These are phyloP conservation scores for Fistularia tabacaria DNA, from an alignment of 2,797 vertebrate species.

Conservation along the genomic window DNA sequence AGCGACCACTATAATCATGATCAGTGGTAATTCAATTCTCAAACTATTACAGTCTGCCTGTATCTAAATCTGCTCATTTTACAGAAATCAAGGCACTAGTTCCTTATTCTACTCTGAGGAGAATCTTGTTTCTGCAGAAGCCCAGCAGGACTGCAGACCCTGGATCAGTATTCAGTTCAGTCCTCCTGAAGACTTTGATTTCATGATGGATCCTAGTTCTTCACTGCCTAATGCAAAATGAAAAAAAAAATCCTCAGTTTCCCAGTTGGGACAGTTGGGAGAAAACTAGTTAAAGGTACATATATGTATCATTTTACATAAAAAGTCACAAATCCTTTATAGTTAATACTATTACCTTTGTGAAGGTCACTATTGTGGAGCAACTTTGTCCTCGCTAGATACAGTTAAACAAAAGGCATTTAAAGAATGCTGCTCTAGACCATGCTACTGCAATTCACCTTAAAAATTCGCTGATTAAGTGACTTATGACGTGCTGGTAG, in stretches of 20 bases:
- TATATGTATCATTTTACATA: conserved; percentile 8
- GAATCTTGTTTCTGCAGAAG: conserved; percentile 60
- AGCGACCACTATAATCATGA: too few species aligned
- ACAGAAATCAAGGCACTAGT: conserved; percentile 39
- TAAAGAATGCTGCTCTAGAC: conserved; percentile 47
- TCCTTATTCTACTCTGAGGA: conserved; percentile 52
- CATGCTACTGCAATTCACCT: conserved; percentile 57
- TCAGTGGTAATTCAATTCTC: too few species aligned
- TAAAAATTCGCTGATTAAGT: conserved; percentile 57
- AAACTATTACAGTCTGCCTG: too few species aligned
- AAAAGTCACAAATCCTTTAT: conserved; percentile 10
- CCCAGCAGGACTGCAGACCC: conserved; percentile 59
- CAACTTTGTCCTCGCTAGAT: background rate
- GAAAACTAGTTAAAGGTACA: conserved; percentile 43
- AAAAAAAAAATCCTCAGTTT: conserved; percentile 57
- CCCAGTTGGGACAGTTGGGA: conserved; percentile 56
- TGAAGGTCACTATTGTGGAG: background rate
- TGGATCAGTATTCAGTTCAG: conserved; percentile 72
- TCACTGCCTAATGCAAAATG: conserved; percentile 66
- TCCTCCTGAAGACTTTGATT: conserved; percentile 71
- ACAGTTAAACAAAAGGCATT: conserved; percentile 43
- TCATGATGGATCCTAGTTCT: conserved; percentile 69
- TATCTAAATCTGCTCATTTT: conserved; percentile 14
- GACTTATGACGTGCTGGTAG: conserved; percentile 52
- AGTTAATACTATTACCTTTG: conserved; percentile 29